Conservation (phyloP, 1,140 invertebrate genomes). For the Apis laboriosa region DNA sequence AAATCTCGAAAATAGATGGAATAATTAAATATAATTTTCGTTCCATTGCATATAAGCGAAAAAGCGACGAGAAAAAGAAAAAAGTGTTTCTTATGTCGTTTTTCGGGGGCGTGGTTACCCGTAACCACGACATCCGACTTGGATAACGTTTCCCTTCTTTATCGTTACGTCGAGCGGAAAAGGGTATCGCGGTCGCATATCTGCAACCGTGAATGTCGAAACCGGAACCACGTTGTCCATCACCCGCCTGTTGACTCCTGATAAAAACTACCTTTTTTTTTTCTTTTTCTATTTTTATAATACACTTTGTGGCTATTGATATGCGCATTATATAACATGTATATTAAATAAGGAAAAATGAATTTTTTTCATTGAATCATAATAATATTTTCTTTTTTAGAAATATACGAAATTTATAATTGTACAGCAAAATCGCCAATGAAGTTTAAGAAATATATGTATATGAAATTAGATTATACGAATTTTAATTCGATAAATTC, state of each 20-base stretch:
- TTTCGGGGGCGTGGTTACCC: background rate
- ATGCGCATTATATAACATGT: background rate
- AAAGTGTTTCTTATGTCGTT: background rate
- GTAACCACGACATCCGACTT: slow-evolving; percentile 5
- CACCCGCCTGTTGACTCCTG: background rate
- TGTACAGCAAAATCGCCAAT: background rate
- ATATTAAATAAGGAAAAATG: background rate
- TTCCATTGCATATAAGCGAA: background rate
- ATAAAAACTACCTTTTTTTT: background rate
- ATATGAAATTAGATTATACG: too few species aligned
- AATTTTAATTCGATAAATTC: too few species aligned
- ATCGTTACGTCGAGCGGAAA: slow-evolving; percentile 21
- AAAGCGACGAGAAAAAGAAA: background rate
- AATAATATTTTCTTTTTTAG: background rate
- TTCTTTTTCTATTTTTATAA: background rate
- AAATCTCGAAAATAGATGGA: too few species aligned
- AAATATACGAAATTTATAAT: background rate
- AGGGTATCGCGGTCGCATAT: slow-evolving; percentile 23
- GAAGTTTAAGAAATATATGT: too few species aligned
- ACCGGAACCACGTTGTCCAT: slow-evolving; percentile 28
- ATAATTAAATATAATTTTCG: too few species aligned
- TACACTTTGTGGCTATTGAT: background rate
- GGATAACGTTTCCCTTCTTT: slow-evolving; percentile 25
- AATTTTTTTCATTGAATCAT: background rate
- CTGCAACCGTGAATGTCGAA: background rate